phyloP scores from a whole-genome alignment of 2,888 invertebrate genomes.

The Sturmia bella region DNA sequence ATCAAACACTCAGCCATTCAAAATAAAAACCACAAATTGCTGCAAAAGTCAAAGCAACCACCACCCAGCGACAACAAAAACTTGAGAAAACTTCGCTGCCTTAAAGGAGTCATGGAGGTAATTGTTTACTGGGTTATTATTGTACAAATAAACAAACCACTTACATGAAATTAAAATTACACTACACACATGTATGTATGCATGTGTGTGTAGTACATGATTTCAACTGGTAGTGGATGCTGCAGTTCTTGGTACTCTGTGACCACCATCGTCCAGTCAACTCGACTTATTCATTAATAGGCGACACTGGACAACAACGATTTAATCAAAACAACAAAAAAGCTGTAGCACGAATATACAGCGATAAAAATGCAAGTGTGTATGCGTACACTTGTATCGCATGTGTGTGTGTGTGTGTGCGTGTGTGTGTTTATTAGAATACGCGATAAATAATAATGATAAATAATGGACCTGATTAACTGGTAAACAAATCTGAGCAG shows the following conservation, averaged over 20 bases:
- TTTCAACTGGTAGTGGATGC: constrained; percentile 24
- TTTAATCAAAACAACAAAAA: constrained; percentile 33
- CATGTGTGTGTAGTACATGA: too few relatives aligned
- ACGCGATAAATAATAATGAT: constrained; percentile 58
- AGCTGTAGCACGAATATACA: background rate
- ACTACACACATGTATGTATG: constrained; percentile 18
- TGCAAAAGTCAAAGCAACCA: constrained; percentile 16
- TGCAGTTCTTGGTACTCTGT: constrained; percentile 29
- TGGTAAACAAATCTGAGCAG: constrained; percentile 59
- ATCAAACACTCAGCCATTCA: constrained; percentile 5
- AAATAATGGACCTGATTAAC: constrained; percentile 59
- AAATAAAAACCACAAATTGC: constrained; percentile 33
- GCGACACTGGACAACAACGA: constrained; percentile 50
- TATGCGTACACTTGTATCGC: background rate
- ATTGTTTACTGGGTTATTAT: constrained; percentile 36
- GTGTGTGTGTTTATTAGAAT: constrained; percentile 16
- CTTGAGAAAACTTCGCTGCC: background rate
- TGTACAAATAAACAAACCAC: constrained; percentile 8
- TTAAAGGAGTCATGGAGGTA: background rate
- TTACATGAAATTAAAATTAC: constrained; percentile 32
- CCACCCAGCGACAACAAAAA: constrained; percentile 30
- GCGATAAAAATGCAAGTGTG: constrained; percentile 31
- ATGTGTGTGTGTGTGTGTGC: background rate
- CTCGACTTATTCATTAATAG: constrained; percentile 44
- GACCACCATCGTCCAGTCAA: constrained; percentile 22